Evolutionary conservation across 53 echinoderm and acorn worm species (phyloP).

Genomic region (Temnopleurus reevesii): DNA sequence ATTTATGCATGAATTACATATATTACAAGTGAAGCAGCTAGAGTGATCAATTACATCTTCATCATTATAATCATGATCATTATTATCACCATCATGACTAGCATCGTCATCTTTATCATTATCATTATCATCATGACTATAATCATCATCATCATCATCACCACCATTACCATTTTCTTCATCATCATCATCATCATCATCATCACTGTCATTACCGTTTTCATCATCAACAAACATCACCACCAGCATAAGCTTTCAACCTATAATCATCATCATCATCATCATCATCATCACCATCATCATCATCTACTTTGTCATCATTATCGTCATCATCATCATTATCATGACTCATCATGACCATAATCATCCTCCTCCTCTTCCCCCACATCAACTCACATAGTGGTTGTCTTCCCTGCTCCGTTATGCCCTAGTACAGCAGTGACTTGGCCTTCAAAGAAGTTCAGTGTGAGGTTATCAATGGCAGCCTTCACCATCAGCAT

Average conservation of each 20-base stretch:
- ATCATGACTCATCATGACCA: no score
- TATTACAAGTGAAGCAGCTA: no score
- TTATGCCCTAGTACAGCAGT: slow-evolving; percentile 85
- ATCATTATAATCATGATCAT: background rate
- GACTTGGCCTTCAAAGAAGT: slow-evolving; percentile 87
- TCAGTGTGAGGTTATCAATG: slow-evolving; percentile 77
- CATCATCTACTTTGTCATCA: background rate
- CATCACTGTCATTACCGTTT: background rate
- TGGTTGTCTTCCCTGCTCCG: slow-evolving; percentile 91
- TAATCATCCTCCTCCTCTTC: no score
- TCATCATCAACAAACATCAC: no score
- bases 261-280: background rate
- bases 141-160: slow-evolving; percentile 13
- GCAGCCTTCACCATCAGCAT: no score
- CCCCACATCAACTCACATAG: slow-evolving; percentile 72
- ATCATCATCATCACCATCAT: background rate
- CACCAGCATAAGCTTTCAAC: no score
- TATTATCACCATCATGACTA: background rate
- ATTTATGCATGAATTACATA: no score
- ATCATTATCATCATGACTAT: background rate
- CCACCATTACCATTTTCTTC: no score
- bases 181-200: background rate
- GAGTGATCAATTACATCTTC: background rate
- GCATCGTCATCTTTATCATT: background rate
- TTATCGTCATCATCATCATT: background rate